A percentile compares a stretch with the other conserved stretches of the same genome.
Evolutionary conservation across 2,888 invertebrate species (phyloP).

Genomic region (Antheraea yamamai): DNA sequence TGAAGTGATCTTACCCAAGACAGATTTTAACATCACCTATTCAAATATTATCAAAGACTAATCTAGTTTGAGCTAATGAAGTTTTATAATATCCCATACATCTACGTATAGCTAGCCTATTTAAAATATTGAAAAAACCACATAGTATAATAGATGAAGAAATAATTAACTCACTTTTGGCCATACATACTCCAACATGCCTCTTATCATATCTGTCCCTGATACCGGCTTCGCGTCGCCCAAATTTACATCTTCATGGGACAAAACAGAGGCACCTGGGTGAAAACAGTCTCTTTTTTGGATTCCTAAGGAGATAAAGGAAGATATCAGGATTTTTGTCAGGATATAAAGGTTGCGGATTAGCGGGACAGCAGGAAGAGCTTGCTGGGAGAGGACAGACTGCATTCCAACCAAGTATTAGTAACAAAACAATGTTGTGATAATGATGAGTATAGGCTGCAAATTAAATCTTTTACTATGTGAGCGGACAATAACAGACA

Average conservation of each 20-base stretch:
- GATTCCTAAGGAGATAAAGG: slow-evolving; percentile 73
- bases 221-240: slow-evolving; percentile 84
- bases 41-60: too few species aligned
- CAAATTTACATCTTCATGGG: slow-evolving; percentile 84
- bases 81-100: too few species aligned
- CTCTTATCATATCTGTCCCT: slow-evolving; percentile 89
- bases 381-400: slow-evolving; percentile 44
- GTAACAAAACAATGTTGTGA: slow-evolving; percentile 35
- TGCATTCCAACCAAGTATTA: slow-evolving; percentile 79
- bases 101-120: background rate
- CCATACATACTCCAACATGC: slow-evolving; percentile 97
- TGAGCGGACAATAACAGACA: background rate
- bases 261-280: slow-evolving; percentile 89
- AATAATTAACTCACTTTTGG: slow-evolving; percentile 86
- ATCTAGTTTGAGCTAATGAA: too few species aligned
- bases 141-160: background rate
- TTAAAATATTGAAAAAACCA: background rate
- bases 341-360: slow-evolving; percentile 30
- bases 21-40: too few species aligned
- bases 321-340: slow-evolving; percentile 40
- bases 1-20: too few species aligned
- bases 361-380: slow-evolving; percentile 37
- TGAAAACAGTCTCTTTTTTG: slow-evolving; percentile 93
- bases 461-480: slow-evolving; percentile 7
- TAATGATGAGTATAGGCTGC: slow-evolving; percentile 1